These are phyloP conservation scores for Stenodera caucasica DNA, from an alignment of 2,888 invertebrate species.

Conservation along the genomic window DNA sequence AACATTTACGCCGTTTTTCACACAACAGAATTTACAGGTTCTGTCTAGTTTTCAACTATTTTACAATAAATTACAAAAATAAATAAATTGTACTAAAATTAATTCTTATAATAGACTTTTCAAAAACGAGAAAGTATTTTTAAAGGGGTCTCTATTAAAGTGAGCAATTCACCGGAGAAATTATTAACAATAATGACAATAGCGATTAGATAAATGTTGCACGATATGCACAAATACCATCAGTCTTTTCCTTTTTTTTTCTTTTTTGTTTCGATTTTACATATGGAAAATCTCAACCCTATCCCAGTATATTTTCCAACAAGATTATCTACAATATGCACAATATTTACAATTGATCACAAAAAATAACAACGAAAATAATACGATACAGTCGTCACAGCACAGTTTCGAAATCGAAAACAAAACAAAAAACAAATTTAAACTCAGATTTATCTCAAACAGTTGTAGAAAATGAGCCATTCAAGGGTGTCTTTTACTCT, in stretches of 20 bases:
- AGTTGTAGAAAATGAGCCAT: background rate
- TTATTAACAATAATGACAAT: constrained; percentile 24
- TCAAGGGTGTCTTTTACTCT: background rate
- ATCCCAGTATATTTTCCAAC: constrained; percentile 16
- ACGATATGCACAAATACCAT: constrained; percentile 31
- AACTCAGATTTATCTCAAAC: background rate
- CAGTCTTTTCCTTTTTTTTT: constrained; percentile 48
- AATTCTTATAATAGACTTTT: background rate
- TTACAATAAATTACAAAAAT: constrained; percentile 52
- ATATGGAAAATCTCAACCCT: constrained; percentile 32
- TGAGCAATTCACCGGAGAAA: constrained; percentile 20
- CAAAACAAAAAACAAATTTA: background rate
- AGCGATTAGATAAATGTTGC: constrained; percentile 20
- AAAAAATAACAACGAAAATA: constrained; percentile 34
- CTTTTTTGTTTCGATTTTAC: constrained; percentile 39
- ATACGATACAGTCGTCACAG: constrained; percentile 13
- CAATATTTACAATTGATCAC: constrained; percentile 41
- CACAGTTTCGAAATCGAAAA: background rate
- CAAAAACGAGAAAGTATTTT: background rate
- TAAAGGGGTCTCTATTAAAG: background rate
- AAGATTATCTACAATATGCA: constrained; percentile 40
- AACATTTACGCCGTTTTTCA: constrained; percentile 25
- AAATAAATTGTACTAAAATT: constrained; percentile 43
- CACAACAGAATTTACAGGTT: constrained; percentile 25
- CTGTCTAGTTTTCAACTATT: constrained; percentile 24